These are phyloP conservation scores for Cryptomyrus ogoouensis DNA, from an alignment of 2,113 vertebrate species.

Conservation along the genomic window DNA sequence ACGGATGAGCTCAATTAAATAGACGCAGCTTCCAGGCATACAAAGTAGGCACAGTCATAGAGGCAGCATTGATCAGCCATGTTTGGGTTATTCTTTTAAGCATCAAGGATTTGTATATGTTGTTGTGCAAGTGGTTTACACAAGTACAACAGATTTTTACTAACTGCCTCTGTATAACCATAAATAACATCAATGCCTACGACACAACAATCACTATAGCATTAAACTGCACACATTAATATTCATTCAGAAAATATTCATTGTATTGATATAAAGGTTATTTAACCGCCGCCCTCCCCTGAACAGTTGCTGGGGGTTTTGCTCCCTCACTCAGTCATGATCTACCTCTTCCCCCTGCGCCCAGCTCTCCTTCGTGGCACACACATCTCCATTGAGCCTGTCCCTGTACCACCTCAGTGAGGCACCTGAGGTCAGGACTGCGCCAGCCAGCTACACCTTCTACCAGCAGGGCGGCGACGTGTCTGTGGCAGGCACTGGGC, in stretches of 20 bases:
- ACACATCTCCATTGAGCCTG: conserved; percentile 71
- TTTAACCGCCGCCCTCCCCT: too few relatives aligned
- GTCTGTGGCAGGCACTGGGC: conserved; percentile 31
- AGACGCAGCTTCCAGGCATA: neutral
- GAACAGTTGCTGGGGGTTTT: neutral
- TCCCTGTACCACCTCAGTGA: conserved; percentile 70
- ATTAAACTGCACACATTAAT: neutral
- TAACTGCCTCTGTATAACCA: neutral
- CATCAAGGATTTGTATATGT: neutral
- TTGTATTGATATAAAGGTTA: neutral
- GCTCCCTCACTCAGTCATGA: neutral
- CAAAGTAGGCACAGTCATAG: neutral
- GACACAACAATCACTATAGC: neutral
- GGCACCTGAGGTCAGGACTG: conserved; percentile 46
- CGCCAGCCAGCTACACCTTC: conserved; percentile 62
- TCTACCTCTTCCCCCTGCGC: neutral
- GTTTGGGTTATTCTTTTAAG: neutral
- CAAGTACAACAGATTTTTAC: neutral
- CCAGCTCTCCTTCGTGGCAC: conserved; percentile 76
- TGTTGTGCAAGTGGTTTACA: neutral
- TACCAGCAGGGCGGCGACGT: conserved; percentile 39
- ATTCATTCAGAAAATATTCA: neutral
- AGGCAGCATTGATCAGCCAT: neutral
- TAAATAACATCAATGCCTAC: neutral
- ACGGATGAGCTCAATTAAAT: neutral